Percentiles rank a stretch among this genome's conserved stretches.
These are phyloP conservation scores for Caenorhabditis sp. DNA, from an alignment of 2,888 invertebrate genomes.

Conservation along the genomic window DNA sequence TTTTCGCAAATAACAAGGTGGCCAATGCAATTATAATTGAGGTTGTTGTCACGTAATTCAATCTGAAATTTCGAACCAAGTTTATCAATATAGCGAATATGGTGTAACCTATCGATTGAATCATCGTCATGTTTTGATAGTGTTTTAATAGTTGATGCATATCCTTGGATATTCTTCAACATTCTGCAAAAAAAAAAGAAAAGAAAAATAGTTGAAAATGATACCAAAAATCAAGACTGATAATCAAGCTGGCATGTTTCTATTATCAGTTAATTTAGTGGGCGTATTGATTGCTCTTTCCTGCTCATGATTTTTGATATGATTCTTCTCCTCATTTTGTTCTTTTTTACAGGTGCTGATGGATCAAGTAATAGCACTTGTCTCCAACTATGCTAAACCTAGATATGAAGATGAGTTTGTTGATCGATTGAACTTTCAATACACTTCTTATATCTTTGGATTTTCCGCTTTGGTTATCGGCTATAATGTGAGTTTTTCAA, in stretches of 20 bases:
- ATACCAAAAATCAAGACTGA: background rate
- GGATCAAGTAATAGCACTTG: conserved; percentile 39
- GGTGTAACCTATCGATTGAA: conserved; percentile 70
- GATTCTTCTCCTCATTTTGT: background rate
- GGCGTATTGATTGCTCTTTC: background rate
- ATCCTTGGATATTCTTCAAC: conserved; percentile 38
- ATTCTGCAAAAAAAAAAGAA: conserved; percentile 9
- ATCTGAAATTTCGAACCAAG: conserved; percentile 8
- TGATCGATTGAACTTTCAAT: conserved; percentile 72
- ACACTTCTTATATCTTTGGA: conserved; percentile 72
- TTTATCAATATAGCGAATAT: background rate
- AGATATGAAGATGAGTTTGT: conserved; percentile 71
- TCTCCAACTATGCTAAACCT: conserved; percentile 18
- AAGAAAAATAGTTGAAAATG: background rate
- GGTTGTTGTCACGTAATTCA: conserved; percentile 72
- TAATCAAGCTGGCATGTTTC: background rate
- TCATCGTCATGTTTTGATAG: conserved; percentile 70
- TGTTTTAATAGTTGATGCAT: conserved; percentile 16
- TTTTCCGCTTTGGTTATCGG: conserved; percentile 71
- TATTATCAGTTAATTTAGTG: background rate
- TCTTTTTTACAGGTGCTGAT: conserved; percentile 9
- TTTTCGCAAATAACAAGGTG: conserved; percentile 72
- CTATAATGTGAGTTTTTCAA: conserved; percentile 43
- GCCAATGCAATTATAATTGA: conserved; percentile 72
- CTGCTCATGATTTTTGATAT: background rate